Base-by-base conservation (phyloP, 1,140 invertebrate species). In the Drosophila ercepeae region DNA sequence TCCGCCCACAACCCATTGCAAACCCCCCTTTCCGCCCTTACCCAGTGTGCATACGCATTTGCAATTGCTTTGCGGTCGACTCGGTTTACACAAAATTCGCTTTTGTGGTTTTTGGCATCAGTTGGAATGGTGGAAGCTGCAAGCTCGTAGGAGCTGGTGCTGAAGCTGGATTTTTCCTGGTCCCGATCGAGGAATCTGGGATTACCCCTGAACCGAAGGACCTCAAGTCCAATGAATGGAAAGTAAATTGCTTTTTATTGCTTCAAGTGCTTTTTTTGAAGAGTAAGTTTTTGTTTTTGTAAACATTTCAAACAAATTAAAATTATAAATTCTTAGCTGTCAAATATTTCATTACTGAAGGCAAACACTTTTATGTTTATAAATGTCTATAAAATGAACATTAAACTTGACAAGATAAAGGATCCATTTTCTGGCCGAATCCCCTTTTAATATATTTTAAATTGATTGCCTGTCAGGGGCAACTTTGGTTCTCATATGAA, bases 11-110 rank as follows among this genome's bases (percentile, higher is more conserved):
- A 2, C 18, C n/a, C 18, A 29, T 27, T 2, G n/a, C 6, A 18
- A 7, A 2, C 9, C 7, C 1, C 18, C 25, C 21, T 7, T 4
- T 16, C 5, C 7, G 3, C 9, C 21, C 27, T 41, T n/a, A n/a
- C 55, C 23, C 13, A 46, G 14, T 44, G 48, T 50, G 46, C 63
- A 55, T 69, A 58, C 65, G 76, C 71, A 86, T 69, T 79, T 75
- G 69, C 81, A 79, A 84, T 86, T 86, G 81, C 79, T 61, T 86
- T 84, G 81, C 72, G 81, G 81, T 84, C 57, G 65, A 79, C 49
- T 86, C 75, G 75, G 75, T 76, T 86, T 86, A 83, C 71, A 79
- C 81, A 79, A 84, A 83, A 83, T 83, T 81, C 69, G 81, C 79
- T 78, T 83, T 71, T 83, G 81, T 75, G 81, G 81, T 74, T 68